A percentile compares a stretch with the other conserved stretches of the same genome.
Evolutionary conservation across 2,888 invertebrate species (phyloP).

Genomic region (Myathropa florea): DNA sequence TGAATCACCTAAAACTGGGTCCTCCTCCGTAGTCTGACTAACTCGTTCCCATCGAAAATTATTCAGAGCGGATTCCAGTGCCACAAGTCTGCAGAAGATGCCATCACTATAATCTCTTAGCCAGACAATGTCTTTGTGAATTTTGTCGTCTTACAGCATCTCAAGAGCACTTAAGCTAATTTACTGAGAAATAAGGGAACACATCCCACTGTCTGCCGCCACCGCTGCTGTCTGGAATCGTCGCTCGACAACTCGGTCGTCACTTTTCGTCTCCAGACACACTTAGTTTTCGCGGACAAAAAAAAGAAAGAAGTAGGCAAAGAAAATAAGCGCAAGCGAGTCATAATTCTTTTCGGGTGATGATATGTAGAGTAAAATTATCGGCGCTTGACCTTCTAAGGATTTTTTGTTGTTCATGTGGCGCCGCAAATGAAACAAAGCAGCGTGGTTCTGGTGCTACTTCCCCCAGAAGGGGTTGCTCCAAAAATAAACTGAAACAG

Average conservation of each 20-base stretch:
- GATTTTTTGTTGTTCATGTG: background rate
- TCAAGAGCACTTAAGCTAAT: slow-evolving; percentile 33
- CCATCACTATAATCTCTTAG: background rate
- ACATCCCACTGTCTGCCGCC: slow-evolving; percentile 18
- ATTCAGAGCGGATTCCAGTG: background rate
- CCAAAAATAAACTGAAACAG: background rate
- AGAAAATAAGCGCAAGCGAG: background rate
- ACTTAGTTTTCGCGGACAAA: slow-evolving; percentile 17
- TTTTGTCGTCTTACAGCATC: slow-evolving; percentile 1
- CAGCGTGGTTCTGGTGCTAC: background rate
- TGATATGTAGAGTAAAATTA: slow-evolving; percentile 14
- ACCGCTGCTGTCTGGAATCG: background rate
- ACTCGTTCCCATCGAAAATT: background rate
- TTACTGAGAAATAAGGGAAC: slow-evolving; percentile 30
- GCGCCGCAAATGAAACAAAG: background rate
- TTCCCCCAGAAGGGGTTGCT: background rate
- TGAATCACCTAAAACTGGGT: background rate
- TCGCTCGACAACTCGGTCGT: background rate
- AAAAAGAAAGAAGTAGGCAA: background rate
- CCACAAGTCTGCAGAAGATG: background rate
- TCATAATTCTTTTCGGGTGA: background rate
- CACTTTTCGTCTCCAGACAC: slow-evolving; percentile 6
- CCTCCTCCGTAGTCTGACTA: background rate
- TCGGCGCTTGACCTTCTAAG: slow-evolving; percentile 37
- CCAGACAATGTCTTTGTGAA: background rate